Evolutionary conservation across 2,113 vertebrate species (phyloP).

Genomic region (Amblyopsis rosae): DNA sequence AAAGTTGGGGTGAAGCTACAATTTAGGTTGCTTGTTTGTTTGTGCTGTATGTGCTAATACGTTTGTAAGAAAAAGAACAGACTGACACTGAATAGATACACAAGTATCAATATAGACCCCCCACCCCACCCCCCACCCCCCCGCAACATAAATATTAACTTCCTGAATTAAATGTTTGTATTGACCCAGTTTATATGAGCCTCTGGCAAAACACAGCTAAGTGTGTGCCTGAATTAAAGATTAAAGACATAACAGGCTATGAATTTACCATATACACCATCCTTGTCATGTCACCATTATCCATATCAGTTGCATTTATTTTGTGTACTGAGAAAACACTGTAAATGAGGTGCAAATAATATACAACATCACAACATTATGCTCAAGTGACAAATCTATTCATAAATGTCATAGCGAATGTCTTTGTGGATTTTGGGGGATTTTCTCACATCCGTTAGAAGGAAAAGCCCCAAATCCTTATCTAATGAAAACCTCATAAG

Average conservation of each 20-base stretch:
- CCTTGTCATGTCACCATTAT: not conserved
- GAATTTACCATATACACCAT: not conserved
- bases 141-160: slow-evolving; percentile 30
- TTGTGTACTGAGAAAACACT: not conserved
- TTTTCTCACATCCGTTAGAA: slow-evolving; percentile 32
- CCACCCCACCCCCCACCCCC: slow-evolving; percentile 24
- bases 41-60: too few species aligned
- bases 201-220: not conserved
- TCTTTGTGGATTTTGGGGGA: slow-evolving; percentile 31
- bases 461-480: slow-evolving; percentile 64
- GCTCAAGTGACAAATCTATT: slow-evolving; percentile 6
- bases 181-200: slow-evolving; percentile 17
- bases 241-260: not conserved
- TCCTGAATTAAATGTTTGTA: slow-evolving; percentile 9
- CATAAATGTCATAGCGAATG: slow-evolving; percentile 66
- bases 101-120: slow-evolving; percentile 21
- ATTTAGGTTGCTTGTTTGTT: too few species aligned
- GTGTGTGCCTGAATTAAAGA: slow-evolving; percentile 17
- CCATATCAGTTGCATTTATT: not conserved
- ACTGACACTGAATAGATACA: slow-evolving; percentile 40
- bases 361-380: not conserved
- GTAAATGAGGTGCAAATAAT: slow-evolving; percentile 27
- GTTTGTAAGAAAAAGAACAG: too few species aligned
- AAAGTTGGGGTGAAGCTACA: too few species aligned
- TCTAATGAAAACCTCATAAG: slow-evolving; percentile 55